Conservation (phyloP, 2,888 invertebrate species). For the Drosophila paucipuncta region DNA sequence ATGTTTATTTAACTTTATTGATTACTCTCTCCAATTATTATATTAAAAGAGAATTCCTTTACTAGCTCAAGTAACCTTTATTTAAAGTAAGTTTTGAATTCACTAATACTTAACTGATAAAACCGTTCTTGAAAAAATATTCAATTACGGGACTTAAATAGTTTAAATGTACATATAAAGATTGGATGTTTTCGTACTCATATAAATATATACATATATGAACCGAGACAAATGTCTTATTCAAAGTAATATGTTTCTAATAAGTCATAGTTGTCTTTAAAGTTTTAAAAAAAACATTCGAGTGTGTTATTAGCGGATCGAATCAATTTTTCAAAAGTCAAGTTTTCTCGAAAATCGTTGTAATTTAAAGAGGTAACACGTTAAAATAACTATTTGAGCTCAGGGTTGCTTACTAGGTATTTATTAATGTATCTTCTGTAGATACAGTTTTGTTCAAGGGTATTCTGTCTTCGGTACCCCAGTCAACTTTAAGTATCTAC, state of each 20-base stretch:
- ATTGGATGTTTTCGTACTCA: background rate
- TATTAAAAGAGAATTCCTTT: background rate
- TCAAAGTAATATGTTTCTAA: background rate
- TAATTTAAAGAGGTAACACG: background rate
- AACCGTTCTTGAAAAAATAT: no score
- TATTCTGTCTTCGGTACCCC: background rate
- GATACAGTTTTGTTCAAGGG: background rate
- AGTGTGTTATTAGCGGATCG: background rate
- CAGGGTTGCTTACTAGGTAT: background rate
- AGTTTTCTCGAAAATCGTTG: background rate
- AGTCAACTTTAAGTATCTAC: background rate
- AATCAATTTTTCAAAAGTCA: background rate
- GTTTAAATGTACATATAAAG: background rate
- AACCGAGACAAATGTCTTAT: background rate
- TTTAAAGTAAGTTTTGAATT: background rate
- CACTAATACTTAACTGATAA: no score
- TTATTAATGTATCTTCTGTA: background rate
- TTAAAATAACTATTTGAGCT: background rate
- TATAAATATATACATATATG: background rate
- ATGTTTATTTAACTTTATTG: background rate
- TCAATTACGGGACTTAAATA: background rate
- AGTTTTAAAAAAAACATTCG: background rate
- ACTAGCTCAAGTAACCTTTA: background rate
- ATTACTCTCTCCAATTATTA: background rate
- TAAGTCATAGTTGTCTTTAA: background rate